phyloP scores from a whole-genome alignment of 1,140 invertebrate species.

The Scaptodrosophila lebanonensis region DNA sequence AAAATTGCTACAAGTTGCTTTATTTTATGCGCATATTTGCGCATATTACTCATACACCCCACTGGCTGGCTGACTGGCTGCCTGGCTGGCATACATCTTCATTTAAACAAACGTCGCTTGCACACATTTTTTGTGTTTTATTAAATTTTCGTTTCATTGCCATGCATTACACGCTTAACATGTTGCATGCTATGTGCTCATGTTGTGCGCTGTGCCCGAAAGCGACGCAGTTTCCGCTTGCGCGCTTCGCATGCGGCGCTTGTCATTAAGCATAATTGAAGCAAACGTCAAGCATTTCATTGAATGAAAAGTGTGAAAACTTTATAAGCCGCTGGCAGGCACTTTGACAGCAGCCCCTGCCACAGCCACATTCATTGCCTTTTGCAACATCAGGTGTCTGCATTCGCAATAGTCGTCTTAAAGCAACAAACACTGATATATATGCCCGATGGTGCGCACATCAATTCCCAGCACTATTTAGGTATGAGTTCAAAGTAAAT shows the following conservation, averaged over 20 bases:
- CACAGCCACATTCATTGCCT: no score
- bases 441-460: conserved; percentile 8
- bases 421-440: no score
- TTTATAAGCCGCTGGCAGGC: conserved; percentile 40
- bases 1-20: conserved; percentile 74
- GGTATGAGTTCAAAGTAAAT: conserved; percentile 28
- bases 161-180: conserved; percentile 53
- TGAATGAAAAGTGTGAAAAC: conserved; percentile 52
- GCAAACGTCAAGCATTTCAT: conserved; percentile 34
- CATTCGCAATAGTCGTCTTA: no score
- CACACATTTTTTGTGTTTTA: conserved; percentile 58
- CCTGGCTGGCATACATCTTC: conserved; percentile 64
- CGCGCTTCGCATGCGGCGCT: conserved; percentile 15
- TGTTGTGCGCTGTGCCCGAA: no score
- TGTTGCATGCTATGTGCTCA: conserved; percentile 65
- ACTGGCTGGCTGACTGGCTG: no score
- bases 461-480: conserved; percentile 32
- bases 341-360: not conserved
- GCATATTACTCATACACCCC: conserved; percentile 72
- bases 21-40: conserved; percentile 75
- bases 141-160: conserved; percentile 73
- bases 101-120: conserved; percentile 60
- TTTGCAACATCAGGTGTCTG: no score
- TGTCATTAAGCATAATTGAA: conserved; percentile 65
- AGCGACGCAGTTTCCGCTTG: conserved; percentile 11